Base-by-base conservation (phyloP, 2,888 invertebrate genomes). In the Papilio elwesi region DNA sequence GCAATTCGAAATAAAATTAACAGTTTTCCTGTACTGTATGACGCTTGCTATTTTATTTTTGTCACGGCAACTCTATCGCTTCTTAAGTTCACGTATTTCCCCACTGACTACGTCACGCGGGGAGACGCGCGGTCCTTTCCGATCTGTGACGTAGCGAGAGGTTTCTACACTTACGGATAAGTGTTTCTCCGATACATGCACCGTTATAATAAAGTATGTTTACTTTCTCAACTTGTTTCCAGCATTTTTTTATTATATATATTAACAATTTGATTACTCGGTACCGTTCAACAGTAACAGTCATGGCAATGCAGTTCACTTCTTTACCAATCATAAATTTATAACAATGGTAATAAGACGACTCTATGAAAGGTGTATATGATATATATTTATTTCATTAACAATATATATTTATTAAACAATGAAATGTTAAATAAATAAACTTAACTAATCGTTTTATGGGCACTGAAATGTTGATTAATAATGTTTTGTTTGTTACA, bases 81-180 rank as follows among this genome's bases (percentile, higher is more conserved):
- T 64, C 49, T n/a, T 51, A 64, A 49, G 49, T 49, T 7, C 47
- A 49, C 64, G 64, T 64, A 64, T 49, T 64, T 64, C 68, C 73
- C 73, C 68, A 55, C 36, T 57, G 38, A n/a, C 38, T 10, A 72
- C 68, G 68, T 55, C 49, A 52, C 38, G 69, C 69, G 69, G 73
- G 66, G 59, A 73, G 64, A 62, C 65, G 48, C 63, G 48, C 48
- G 48, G 64, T 49, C 49, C 48, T 48, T 49, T 64, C 48, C 64
- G 26, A 59, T 9, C 13, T 64, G n/a, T 64, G 64, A 64, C 64
- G 64, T 49, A 64, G 26, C 49, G n/a, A 62, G 10, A 53, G 15
- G 53, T 53, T 53, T 16, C 16, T 53, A 53, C 15, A 53, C 13
- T 26, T 26, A 26, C 26, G 26, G n/a, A 26, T 26, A 4, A 26